Evolutionary conservation across 1,140 invertebrate genomes (phyloP), one percentile per base, ranked within the genome.

Genomic region (Apolygus lucorum): DNA sequence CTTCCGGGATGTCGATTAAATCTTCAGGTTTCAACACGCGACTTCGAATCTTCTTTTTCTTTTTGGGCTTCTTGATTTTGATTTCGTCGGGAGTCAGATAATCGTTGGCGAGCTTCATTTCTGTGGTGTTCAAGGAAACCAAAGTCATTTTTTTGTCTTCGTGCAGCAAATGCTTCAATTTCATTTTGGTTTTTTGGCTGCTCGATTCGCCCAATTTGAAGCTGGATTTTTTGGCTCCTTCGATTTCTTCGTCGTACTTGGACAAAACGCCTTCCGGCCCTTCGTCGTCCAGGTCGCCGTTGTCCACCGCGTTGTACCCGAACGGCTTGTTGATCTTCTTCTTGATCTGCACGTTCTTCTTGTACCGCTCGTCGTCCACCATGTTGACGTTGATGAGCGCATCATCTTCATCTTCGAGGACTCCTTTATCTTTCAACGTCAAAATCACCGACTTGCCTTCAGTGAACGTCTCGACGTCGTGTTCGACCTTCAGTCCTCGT

Each of bases 211-310:
- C 84, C 86, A 11, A 80, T 80, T 74, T 82, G 62, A 99, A 99
- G 59, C 85, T 89, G 59, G 88, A 84, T 68, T 85, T 86, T 75
- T 90, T 89, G 49, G 79, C 79, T 1, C 92, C 93, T 62, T 91
- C 87, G 54, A 99, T 90, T 79, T 98, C 95, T 77, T 98, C 95
- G 80, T 99, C 95, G 79, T 99, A 99, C 82, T 99, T 98, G 70
- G 87, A 81, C 4, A 99, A 83, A 77, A 76, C 84, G 76, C 80
- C 88, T 68, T 92, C 92, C 77, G 86, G 86, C 75, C 93, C 88
- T 80, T 95, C 92, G 67, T 86, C 86, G 75, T 95, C 88, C 74
- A 90, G 87, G 70, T 96, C 92, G 76, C 92, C 87, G 29, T 93
- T 90, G 78, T 96, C 92, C 77, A 93, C 96, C 1, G 91, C 90